Base-by-base conservation (phyloP, 1,140 invertebrate genomes). In the Augochlora pura region DNA sequence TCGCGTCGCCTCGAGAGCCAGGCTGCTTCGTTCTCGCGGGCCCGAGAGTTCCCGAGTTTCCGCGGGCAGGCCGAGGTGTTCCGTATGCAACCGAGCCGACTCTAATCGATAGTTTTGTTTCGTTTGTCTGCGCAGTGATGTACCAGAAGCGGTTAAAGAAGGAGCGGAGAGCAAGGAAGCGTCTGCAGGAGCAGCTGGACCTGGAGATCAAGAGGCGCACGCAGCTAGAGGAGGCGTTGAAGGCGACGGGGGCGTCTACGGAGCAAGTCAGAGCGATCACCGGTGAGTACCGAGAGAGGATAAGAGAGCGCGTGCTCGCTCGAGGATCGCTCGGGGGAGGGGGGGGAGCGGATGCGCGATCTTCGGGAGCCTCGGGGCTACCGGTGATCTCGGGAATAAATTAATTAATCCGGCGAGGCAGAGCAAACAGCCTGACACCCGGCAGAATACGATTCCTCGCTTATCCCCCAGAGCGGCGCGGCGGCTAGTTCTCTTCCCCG, bases 81-180 rank as follows among this genome's bases (percentile, higher is more conserved):
- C n/a, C n/a, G n/a, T n/a, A n/a, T n/a, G n/a, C n/a, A n/a, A n/a
- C n/a, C n/a, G n/a, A n/a, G 10, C 42, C 42, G 10, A 46, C 42
- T n/a, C n/a, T 46, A 46, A 46, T 12, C 10, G 10, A 46, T 12
- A 2, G 23, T 23, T 39, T 1, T 32, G 25, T 2, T n/a, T 75
- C 69, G 16, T 86, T 87, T 89, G 91, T 93, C 91, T 89, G 95
- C 94, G 10, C 95, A 98, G 97, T 96, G 75, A 93, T 96, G 81
- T 97, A 97, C 91, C 96, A 98, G 90, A 98, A 97, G 89, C 95
- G 97, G 54, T 94, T 98, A 90, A 96, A 97, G 93, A 97, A 97
- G 88, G 97, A 98, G 91, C 95, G 96, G 83, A 96, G 97, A 90
- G 95, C 96, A 39, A 95, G 97, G 83, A 95, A 96, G 87, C 95